Evolutionary conservation across 2,888 invertebrate species (phyloP), one percentile per base, ranked within the genome.

Genomic region (Neoaliturus tenellus): DNA sequence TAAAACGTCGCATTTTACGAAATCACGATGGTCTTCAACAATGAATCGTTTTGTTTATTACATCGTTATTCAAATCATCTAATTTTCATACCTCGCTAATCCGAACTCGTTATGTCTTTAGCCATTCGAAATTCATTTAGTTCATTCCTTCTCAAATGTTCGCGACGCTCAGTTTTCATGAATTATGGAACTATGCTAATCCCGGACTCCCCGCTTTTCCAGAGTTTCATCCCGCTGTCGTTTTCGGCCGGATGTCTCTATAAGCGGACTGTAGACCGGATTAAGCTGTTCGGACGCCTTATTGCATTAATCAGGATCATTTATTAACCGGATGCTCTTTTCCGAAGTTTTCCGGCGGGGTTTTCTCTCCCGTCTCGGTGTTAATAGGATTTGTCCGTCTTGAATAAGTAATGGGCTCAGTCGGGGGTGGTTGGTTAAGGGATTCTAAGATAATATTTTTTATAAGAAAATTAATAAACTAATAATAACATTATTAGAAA

Each of bases 111-210:
- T 62, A n/a, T n/a, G 31, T 62, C 55, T n/a, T 48, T 4, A 48
- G 5, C 55, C 55, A 55, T 55, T 62, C 62, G 17, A 28, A 62
- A 62, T 62, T 62, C 62, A 31, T 62, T 62, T 28, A 28, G 28
- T 28, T 20, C 62, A 14, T 62, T 62, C 62, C 62, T 62, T 31
- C 28, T 12, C 62, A 62, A 62, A 62, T 62, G 62, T 28, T 31
- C 14, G 62, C 62, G 62, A 31, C 62, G 62, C 14, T 62, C 62
- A 62, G 62, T 62, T 62, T 62, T 28, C 62, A 62, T 62, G 62
- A 62, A 62, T 62, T 28, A 62, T 62, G 62, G 25, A 62, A 62
- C 62, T 62, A 62, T 62, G 62, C 14, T 62, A 62, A 62, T 69
- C n/a, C 39, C 69, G 62, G 62, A 62, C 17, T 55, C 55, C 62